A percentile compares a stretch with the other conserved stretches of the same genome.
Evolutionary conservation across 1,140 invertebrate genomes (phyloP).

Genomic region (Drosophila albomicans): DNA sequence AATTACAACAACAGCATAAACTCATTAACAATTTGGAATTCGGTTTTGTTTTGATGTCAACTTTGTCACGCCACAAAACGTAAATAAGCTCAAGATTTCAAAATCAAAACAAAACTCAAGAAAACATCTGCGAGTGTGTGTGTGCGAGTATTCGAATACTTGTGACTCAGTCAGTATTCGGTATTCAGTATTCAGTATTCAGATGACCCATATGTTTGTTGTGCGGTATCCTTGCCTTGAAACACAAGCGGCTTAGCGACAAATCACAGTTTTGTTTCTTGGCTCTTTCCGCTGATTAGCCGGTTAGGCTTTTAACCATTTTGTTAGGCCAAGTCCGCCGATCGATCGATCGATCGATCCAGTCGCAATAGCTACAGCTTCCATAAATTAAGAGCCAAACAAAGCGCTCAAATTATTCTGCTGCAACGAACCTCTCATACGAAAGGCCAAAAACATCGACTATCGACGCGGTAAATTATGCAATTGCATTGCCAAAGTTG

Average conservation of each 20-base stretch:
- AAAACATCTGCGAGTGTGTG: constrained; percentile 47
- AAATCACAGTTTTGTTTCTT: constrained; percentile 11
- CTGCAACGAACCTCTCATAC: constrained; percentile 61
- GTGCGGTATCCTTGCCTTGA: constrained; percentile 71
- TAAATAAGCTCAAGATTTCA: constrained; percentile 73
- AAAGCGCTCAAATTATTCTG: constrained; percentile 76
- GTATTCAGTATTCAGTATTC: not conserved
- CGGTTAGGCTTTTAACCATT: constrained; percentile 7
- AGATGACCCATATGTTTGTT: constrained; percentile 22
- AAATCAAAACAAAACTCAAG: constrained; percentile 63
- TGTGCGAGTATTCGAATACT: not conserved
- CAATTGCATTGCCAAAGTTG: constrained; percentile 53
- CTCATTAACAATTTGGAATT: constrained; percentile 60
- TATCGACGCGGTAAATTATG: constrained; percentile 40
- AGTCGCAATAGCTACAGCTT: constrained; percentile 27
- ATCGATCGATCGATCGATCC: not conserved
- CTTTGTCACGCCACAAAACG: constrained; percentile 57
- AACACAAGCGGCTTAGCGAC: constrained; percentile 6
- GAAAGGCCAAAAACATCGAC: constrained; percentile 29
- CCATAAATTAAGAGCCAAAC: constrained; percentile 70
- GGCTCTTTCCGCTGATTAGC: constrained; percentile 3
- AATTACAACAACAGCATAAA: constrained; percentile 62
- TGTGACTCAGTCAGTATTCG: not conserved
- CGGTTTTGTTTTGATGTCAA: constrained; percentile 51
- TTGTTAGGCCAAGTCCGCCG: not conserved